Conservation (phyloP, 2,113 vertebrate species). For the Dryoscopus gambensis region DNA sequence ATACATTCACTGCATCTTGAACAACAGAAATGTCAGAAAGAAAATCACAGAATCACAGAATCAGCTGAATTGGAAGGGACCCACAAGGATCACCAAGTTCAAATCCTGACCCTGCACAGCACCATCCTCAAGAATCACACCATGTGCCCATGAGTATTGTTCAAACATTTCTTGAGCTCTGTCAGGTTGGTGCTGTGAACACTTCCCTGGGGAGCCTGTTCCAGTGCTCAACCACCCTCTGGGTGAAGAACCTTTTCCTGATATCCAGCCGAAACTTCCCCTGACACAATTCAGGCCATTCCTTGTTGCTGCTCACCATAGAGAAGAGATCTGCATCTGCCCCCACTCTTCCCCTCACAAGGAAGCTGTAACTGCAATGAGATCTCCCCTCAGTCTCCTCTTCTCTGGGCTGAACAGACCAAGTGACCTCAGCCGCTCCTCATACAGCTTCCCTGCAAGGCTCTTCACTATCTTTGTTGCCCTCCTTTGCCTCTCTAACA, state of each 20-base stretch:
- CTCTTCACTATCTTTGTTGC: too few species aligned
- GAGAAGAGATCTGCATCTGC: not conserved
- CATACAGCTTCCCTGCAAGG: fast-evolving
- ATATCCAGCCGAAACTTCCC: not conserved
- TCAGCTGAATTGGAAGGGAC: not conserved
- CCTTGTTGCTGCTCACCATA: not conserved
- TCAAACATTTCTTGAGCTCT: not conserved
- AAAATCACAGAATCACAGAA: not conserved
- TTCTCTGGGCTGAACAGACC: not conserved
- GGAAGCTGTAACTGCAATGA: not conserved
- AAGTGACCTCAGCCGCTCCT: not conserved
- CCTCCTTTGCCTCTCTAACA: not conserved
- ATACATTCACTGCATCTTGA: not conserved
- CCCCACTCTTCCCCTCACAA: not conserved
- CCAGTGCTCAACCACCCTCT: not conserved
- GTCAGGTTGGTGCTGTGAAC: not conserved
- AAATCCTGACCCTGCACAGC: not conserved
- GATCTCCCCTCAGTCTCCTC: not conserved
- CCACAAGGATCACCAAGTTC: not conserved
- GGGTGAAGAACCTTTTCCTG: not conserved
- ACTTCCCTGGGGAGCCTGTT: not conserved
- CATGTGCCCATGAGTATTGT: not conserved
- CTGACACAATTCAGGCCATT: not conserved
- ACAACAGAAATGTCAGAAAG: not conserved
- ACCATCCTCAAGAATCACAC: not conserved